These are phyloP conservation scores for Pseudorasbora parva DNA, from an alignment of 2,113 vertebrate genomes.

Conservation along the genomic window DNA sequence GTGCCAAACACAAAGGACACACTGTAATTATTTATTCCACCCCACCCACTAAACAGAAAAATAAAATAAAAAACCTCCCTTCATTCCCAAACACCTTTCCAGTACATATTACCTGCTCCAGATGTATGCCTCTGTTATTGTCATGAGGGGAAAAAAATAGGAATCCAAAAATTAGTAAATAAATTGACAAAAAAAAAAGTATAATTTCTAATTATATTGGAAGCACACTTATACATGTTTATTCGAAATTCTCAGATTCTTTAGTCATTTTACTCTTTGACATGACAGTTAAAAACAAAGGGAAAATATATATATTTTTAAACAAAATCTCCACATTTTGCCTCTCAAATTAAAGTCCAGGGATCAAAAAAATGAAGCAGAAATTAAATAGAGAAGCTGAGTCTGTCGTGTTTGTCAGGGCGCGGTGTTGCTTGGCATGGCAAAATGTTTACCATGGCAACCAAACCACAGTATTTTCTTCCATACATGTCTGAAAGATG, in stretches of 20 bases:
- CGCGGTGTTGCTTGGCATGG: neutral
- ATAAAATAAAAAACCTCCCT: neutral
- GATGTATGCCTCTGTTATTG: neutral
- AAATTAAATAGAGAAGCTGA: conserved; percentile 19
- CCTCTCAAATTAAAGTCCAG: neutral
- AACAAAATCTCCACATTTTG: neutral
- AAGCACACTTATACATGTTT: conserved; percentile 61
- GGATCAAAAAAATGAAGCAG: conserved; percentile 26
- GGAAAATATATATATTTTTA: neutral
- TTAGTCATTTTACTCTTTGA: conserved; percentile 43
- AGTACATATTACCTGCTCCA: conserved; percentile 21
- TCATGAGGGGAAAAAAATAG: neutral
- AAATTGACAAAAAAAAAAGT: conserved; percentile 24
- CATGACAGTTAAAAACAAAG: conserved; percentile 16
- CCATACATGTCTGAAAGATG: neutral
- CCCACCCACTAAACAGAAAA: neutral
- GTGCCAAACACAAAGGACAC: conserved; percentile 38
- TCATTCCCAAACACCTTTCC: conserved; percentile 13
- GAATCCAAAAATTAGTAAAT: conserved; percentile 37
- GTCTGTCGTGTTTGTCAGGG: neutral
- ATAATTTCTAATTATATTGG: conserved; percentile 57
- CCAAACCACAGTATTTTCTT: conserved; percentile 27
- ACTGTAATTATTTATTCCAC: conserved; percentile 27
- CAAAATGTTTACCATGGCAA: conserved; percentile 20
- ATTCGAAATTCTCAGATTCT: conserved; percentile 53